Evolutionary conservation across 2,888 invertebrate species (phyloP).

Genomic region (Anoncus sp.): DNA sequence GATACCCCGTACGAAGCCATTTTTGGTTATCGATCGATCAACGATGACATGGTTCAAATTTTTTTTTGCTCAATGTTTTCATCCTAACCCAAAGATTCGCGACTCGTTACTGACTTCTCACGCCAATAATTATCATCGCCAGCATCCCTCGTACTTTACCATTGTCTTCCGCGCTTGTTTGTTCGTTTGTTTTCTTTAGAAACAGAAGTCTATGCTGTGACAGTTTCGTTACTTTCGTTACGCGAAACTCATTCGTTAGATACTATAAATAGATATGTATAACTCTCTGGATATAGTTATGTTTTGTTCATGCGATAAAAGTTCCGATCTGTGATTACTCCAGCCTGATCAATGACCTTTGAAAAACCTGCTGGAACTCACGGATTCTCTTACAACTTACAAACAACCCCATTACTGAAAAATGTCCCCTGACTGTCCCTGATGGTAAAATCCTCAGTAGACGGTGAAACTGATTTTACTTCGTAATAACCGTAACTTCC

Average conservation of each 20-base stretch:
- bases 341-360: background rate
- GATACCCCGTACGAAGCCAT: constrained; percentile 27
- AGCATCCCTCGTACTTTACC: constrained; percentile 10
- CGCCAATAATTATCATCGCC: constrained; percentile 4
- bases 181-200: constrained; percentile 1
- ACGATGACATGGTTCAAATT: constrained; percentile 25
- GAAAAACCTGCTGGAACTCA: background rate
- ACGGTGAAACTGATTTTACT: background rate
- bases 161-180: background rate
- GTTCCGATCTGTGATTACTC: background rate
- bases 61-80: too few species aligned
- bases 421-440: background rate
- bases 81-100: background rate
- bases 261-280: constrained; percentile 1
- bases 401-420: background rate
- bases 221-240: constrained; percentile 16
- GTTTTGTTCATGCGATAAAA: background rate
- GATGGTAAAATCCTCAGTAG: background rate
- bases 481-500: too few species aligned
- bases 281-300: background rate
- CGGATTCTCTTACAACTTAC: background rate
- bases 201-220: constrained; percentile 10
- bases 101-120: constrained; percentile 15
- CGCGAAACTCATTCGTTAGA: background rate
- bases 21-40: constrained; percentile 31